Evolutionary conservation across 1,140 invertebrate species (phyloP), one percentile per base, ranked within the genome.

Genomic region (Drosophila sproati): DNA sequence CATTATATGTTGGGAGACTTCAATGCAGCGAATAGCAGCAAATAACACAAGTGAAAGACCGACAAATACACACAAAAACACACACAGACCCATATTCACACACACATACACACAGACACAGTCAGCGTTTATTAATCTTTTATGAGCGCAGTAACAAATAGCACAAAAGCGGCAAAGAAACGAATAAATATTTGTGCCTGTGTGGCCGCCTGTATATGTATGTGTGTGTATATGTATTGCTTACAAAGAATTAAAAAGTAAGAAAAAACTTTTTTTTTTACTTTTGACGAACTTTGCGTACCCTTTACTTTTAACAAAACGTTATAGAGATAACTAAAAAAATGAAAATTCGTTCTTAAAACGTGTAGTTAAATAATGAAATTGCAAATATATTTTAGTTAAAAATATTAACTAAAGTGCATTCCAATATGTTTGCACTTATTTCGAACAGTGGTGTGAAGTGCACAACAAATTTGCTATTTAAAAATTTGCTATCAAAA

Each of bases 181-280:
- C 32, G 32, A 59, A 34, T 37, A 34, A 37, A 54, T 5, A 52
- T 48, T 3, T 47, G 41, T 69, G 20, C 43, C 6, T 12, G 31
- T 61, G 39, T 59, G 34, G 20, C 20, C 1, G 20, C 20, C 20
- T 12, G 20, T 37, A 50, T 28, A n/a, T 60, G 34, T 45, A 8
- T 59, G 31, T 31, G 7, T 29, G 28, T 57, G 54, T 59, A 31
- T 48, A 37, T 60, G 62, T 51, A 54, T 81, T 86, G 82, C 69
- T 78, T 78, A 82, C 87, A 87, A 72, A 85, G 81, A 82, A 86
- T 85, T 81, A 64, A 85, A 86, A 68, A 81, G 62, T 29, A 43
- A 52, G n/a, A 56, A 63, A 66, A 67, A 7, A 12, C 12, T 12
- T 8, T 35, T 51, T 20, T n/a, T 0, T 39, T 50, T 31, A 12